Conservation (phyloP, 2,113 vertebrate species). For the Melospiza georgiana region DNA sequence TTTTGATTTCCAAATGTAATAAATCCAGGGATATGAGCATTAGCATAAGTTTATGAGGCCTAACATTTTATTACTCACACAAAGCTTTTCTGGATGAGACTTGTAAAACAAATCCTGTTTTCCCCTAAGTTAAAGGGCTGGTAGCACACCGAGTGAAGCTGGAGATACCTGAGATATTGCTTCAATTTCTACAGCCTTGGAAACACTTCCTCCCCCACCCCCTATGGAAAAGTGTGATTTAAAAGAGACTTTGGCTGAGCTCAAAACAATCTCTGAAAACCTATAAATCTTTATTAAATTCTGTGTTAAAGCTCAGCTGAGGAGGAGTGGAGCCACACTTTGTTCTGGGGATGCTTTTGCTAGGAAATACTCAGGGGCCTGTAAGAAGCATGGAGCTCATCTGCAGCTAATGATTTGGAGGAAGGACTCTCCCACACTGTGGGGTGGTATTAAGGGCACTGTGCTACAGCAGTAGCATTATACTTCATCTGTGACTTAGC, state of each 20-base stretch:
- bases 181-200: constrained; percentile 39
- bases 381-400: not conserved
- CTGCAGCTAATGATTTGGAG: not conserved
- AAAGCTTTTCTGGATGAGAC: constrained; percentile 26
- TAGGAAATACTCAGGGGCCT: not conserved
- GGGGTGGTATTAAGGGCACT: not conserved
- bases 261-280: constrained; percentile 39
- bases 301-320: constrained; percentile 23
- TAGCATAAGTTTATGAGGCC: constrained; percentile 29
- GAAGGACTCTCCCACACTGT: not conserved
- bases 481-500: not conserved
- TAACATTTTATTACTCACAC: constrained; percentile 34
- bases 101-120: constrained; percentile 19
- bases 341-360: not conserved
- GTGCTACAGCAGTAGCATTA: constrained; percentile 2
- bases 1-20: constrained; percentile 35
- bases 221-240: constrained; percentile 30
- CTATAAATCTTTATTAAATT: constrained; percentile 64
- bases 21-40: not conserved
- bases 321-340: not conserved
- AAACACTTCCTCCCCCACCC: not conserved
- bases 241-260: constrained; percentile 26
- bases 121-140: not conserved
- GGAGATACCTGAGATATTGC: constrained; percentile 50
- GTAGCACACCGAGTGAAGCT: not conserved